Base-by-base conservation (phyloP, 2,888 invertebrate species). In the Harpalus rubripes region DNA sequence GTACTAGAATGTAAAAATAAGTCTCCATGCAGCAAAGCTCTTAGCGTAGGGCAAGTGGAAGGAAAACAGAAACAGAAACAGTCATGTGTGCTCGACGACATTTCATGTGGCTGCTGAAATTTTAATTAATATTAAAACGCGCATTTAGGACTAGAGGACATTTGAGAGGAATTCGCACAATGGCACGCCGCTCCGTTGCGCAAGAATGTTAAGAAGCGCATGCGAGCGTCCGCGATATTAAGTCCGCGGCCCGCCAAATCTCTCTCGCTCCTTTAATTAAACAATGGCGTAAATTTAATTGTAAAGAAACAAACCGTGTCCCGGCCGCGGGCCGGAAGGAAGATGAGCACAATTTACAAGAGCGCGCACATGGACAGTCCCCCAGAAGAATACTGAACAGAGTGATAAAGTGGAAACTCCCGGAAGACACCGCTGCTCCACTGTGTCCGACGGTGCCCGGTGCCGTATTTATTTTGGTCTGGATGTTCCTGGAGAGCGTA, bases 231-330 rank as follows among this genome's bases (percentile, higher is more conserved):
- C 61, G 80, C 41, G 80, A 80, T 80, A 80, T 80, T 80, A 80
- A 80, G 80, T 80, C 80, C 78, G 78, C 78, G 74, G 56, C 74
- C 56, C 44, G 74, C 78, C 61, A 80, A 80, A 80, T 80, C 80
- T 80, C 80, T 59, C 80, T 80, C 18, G 80, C 80, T 78, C 84
- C 84, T 84, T 84, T 86, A 86, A 86, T 86, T 86, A 81, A 65
- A 84, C 81, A 84, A 80, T 81, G 85, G 86, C 84, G 81, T 85
- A 86, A 86, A 86, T 86, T 86, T 85, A 81, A 83, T 86, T 85
- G 81, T 85, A 82, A 86, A 87, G 87, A 87, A 87, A 87, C 84
- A 74, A 84, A 84, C 84, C 80, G 80, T 80, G 80, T 80, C 59
- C 80, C 80, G 80, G 80, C 80, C 59, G 18, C 32, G 59, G 63